Percentiles rank a stretch among this genome's conserved stretches.
phyloP scores from a whole-genome alignment of 1,140 invertebrate genomes.

The Neuroterus valhalla region DNA sequence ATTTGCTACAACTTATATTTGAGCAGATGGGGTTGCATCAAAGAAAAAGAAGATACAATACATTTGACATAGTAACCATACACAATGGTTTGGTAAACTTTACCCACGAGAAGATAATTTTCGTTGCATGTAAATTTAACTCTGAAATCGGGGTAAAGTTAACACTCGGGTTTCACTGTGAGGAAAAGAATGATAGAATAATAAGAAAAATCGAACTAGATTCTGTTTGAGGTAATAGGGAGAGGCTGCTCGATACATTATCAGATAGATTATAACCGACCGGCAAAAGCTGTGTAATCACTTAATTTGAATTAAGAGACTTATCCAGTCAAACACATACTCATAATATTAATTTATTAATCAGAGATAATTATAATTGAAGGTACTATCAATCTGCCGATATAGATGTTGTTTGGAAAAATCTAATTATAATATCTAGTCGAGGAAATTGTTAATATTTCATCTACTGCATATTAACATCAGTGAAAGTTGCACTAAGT shows the following conservation, averaged over 20 bases:
- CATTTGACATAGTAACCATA: no score
- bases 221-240: no score
- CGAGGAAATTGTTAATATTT: conserved; percentile 15
- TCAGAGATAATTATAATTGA: neutral
- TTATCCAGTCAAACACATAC: neutral
- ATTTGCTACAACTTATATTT: no score
- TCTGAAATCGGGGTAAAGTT: no score
- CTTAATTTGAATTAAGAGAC: neutral
- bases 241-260: neutral
- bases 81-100: no score
- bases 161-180: no score
- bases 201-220: no score
- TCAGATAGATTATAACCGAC: neutral
- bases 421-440: conserved; percentile 21
- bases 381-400: conserved; percentile 6
- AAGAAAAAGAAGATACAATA: no score
- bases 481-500: conserved; percentile 21
- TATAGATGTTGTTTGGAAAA: neutral
- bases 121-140: no score
- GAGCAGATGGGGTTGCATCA: no score
- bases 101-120: no score
- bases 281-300: neutral
- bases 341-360: neutral
- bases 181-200: no score
- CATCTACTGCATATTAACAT: neutral